Conservation (phyloP, 2,888 invertebrate species). For the Itoplectis maculator region DNA sequence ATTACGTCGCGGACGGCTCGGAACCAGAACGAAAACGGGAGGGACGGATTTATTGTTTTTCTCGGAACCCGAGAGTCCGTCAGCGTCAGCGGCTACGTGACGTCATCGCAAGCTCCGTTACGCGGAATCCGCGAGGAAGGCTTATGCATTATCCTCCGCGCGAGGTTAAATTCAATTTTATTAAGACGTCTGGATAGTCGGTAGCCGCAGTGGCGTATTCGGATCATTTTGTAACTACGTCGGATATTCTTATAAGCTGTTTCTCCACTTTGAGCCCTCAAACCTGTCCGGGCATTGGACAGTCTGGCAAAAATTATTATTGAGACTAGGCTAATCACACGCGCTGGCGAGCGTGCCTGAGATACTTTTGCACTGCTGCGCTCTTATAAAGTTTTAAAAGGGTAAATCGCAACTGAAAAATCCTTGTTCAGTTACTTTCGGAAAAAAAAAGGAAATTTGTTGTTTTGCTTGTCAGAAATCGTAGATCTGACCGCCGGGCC, state of each 20-base stretch:
- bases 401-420: no score
- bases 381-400: no score
- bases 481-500: no score
- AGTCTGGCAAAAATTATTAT: no score
- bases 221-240: background rate
- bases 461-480: no score
- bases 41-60: constrained; percentile 61
- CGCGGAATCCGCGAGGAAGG: constrained; percentile 14
- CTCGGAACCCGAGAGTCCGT: constrained; percentile 48
- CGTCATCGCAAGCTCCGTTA: constrained; percentile 26
- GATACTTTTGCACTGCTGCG: no score
- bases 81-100: constrained; percentile 30
- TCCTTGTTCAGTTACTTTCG: no score
- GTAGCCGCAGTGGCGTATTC: constrained; percentile 68
- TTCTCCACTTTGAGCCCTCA: no score
- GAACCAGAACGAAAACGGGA: background rate
- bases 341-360: no score
- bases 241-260: background rate
- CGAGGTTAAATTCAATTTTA: constrained; percentile 77
- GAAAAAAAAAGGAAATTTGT: no score
- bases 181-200: constrained; percentile 77
- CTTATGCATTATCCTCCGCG: constrained; percentile 3
- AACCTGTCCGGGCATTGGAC: no score
- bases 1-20: constrained; percentile 41
- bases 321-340: no score